Conservation (phyloP, 1,140 invertebrate genomes). For the Drosophila lacertosa region DNA sequence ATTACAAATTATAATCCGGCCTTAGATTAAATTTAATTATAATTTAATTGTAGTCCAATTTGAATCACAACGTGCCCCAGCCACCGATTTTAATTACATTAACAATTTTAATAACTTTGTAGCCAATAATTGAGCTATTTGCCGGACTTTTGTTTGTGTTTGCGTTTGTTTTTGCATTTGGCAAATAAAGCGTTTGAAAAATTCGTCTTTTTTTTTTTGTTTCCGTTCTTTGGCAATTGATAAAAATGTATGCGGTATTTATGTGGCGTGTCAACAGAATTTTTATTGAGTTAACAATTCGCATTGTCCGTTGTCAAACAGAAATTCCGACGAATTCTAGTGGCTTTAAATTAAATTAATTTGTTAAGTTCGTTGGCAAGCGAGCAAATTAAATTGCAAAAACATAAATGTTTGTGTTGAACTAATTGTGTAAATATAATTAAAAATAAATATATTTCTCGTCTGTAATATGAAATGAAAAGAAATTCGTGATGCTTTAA, state of each 20-base stretch:
- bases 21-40: conserved; percentile 55
- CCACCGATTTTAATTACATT: conserved; percentile 56
- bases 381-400: conserved; percentile 13
- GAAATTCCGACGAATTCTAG: conserved; percentile 5
- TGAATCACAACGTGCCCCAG: conserved; percentile 29
- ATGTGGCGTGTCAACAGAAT: conserved; percentile 42
- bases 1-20: conserved; percentile 29
- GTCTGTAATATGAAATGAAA: background rate
- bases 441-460: conserved; percentile 26
- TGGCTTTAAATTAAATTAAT: conserved; percentile 55
- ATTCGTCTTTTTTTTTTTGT: conserved; percentile 36
- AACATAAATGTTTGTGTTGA: conserved; percentile 5
- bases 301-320: conserved; percentile 20
- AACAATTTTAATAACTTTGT: conserved; percentile 33
- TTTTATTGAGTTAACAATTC: conserved; percentile 33
- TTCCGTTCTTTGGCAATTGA: conserved; percentile 38
- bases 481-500: too few relatives aligned
- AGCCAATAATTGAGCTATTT: conserved; percentile 35
- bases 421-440: conserved; percentile 35
- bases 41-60: conserved; percentile 46
- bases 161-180: conserved; percentile 8
- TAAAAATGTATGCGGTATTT: conserved; percentile 25
- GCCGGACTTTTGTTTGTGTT: background rate
- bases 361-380: conserved; percentile 30
- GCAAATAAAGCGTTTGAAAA: conserved; percentile 24